Base-by-base conservation (phyloP, 2,113 vertebrate species). In the Megalops atlanticus region DNA sequence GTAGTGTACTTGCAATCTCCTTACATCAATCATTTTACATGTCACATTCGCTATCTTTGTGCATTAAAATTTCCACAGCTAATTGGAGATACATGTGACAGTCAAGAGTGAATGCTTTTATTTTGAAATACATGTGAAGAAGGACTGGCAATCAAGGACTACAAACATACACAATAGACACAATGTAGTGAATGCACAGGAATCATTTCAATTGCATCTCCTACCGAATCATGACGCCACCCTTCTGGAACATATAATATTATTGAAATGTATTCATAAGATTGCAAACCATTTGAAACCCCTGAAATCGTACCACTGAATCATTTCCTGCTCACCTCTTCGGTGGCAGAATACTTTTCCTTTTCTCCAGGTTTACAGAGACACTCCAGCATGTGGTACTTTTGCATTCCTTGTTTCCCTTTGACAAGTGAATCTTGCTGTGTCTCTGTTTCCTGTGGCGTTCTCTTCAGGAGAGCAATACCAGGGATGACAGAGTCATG, bases 331-430 rank as follows among this genome's bases (percentile, higher is more conserved):
- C 43, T 45, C 43, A 4, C 12, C 24, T 54, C 49, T 21, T n/a
- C n/a, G n/a, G n/a, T n/a, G 24, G 24, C 49, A 4, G 18, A 21
- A 58, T 58, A 4, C n/a, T 4, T n/a, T n/a, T 18, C 24, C 52
- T 58, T 4, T 18, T 18, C 8, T 58, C 21, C 24, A n/a, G 52
- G 24, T 58, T 4, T n/a, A n/a, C 83, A 85, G 84, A 89, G 79
- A 33, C 54, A 71, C 10, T 82, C 88, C 81, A 85, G 70, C 58
- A 82, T 85, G 83, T 84, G 76, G 77, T 76, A 89, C 77, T 82
- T 82, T 82, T 81, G 80, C 6, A n/a, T 58, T 58, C n/a, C 52
- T 58, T 4, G 2, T 18, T 58, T 58, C n/a, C 27, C 31, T 31
- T 12, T 70, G 14, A n/a, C 21, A n/a, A 24, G 21, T 6, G 27